Conservation (phyloP, 1,140 invertebrate species). For the Eueides isabella region DNA sequence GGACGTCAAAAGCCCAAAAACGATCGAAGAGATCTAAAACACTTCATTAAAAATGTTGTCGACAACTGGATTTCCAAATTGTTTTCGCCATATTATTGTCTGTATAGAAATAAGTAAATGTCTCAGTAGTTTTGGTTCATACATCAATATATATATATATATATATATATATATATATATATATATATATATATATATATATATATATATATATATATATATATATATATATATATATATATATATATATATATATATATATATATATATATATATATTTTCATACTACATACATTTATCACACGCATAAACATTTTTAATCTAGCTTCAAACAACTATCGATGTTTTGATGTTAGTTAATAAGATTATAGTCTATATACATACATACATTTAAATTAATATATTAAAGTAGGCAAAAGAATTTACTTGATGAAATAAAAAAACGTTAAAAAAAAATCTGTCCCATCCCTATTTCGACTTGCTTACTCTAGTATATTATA, state of each 20-base stretch:
- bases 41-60: slow-evolving; percentile 51
- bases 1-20: slow-evolving; percentile 65
- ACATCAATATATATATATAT: no score
- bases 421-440: not conserved
- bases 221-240: no score
- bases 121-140: not conserved
- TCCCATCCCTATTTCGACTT: not conserved
- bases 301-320: not conserved
- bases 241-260: no score
- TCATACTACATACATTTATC: not conserved
- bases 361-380: not conserved
- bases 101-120: not conserved
- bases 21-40: slow-evolving; percentile 71
- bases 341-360: slow-evolving; percentile 3
- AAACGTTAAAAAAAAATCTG: not conserved
- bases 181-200: no score
- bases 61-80: not conserved
- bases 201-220: no score
- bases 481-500: slow-evolving; percentile 1
- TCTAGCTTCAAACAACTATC: not conserved
- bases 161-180: no score
- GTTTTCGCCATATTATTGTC: not conserved
- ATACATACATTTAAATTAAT: not conserved
- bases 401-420: not conserved
- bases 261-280: no score